Base-by-base conservation (phyloP, 2,888 invertebrate genomes). In the Hydropsyche betteni region DNA sequence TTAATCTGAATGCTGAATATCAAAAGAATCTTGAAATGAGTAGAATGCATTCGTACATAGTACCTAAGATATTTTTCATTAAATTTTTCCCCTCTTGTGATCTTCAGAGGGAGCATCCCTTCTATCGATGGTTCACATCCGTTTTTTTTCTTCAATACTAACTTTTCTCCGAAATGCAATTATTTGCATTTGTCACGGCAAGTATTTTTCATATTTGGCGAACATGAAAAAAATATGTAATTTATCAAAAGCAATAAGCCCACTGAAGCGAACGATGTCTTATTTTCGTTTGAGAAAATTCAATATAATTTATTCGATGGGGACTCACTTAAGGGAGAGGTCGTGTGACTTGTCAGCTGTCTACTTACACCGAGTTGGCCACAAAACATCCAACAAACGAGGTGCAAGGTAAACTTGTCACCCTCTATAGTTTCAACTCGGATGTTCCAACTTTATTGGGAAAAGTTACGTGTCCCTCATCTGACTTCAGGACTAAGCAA, bases 111-210 rank as follows among this genome's bases (percentile, higher is more conserved):
- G 16, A 10, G 52, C 33, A 12, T 52, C 38, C 68, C 55, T 16
- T 55, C 55, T 68, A 64, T 64, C 3, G 24, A 24, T 44, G 58
- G 61, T 74, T 74, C 34, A 71, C 10, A 64, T 69, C 53, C 74
- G 61, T 71, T n/a, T 24, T 24, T n/a, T 24, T 52, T 70, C 44
- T 68, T 71, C 68, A 34, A 69, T 69, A 69, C 70, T 36, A 58
- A 71, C 44, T 68, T 74, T 70, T 14, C 64, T 70, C 50, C 24
- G 53, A 77, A 77, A 77, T 74, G 75, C 75, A 77, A 76, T 75
- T 77, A 74, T 77, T 77, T 77, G 75, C 74, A 70, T 77, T 75
- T 64, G 52, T 44, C 61, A 55, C 71, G 14, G 4, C 14, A 14
- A 38, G 38, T n/a, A 44, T 36, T 38, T 44, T 12, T 7, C 24